phyloP scores from a whole-genome alignment of 1,140 invertebrate species.

The Tetramorium parvispinum region DNA sequence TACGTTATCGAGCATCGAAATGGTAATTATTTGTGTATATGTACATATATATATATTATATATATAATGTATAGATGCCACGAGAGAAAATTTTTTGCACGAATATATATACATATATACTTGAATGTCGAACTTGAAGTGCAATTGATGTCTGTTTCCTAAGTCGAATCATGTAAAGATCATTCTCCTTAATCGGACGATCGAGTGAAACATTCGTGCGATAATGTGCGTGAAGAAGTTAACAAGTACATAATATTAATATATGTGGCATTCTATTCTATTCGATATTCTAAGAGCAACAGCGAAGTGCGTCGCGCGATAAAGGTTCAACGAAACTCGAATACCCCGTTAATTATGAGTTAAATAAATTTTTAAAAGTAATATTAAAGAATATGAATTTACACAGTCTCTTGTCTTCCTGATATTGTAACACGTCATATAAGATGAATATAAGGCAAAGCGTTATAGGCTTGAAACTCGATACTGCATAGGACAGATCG shows the following conservation, averaged over 20 bases:
- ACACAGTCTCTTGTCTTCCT: slow-evolving; percentile 51
- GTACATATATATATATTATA: not conserved
- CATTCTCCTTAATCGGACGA: not conserved
- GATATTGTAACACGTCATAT: slow-evolving; percentile 15
- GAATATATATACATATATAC: slow-evolving; percentile 19
- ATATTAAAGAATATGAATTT: slow-evolving; percentile 19
- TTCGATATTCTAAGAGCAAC: slow-evolving; percentile 37
- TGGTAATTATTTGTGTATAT: slow-evolving; percentile 23
- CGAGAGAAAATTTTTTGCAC: slow-evolving; percentile 5
- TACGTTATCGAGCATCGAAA: slow-evolving; percentile 36
- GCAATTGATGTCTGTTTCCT: slow-evolving; percentile 6
- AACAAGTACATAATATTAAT: not conserved
- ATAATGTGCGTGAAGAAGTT: not conserved
- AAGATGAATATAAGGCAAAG: not conserved
- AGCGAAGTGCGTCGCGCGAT: slow-evolving; percentile 11
- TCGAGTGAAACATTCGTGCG: not conserved
- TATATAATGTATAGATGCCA: not conserved
- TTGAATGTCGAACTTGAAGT: slow-evolving; percentile 10
- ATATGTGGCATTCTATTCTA: not conserved
- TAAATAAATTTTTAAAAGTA: slow-evolving; percentile 35
- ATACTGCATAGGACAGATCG: not conserved
- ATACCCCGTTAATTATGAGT: slow-evolving; percentile 30
- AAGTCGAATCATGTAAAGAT: slow-evolving; percentile 2
- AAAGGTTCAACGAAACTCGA: slow-evolving; percentile 41
- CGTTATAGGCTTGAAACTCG: not conserved